Evolutionary conservation across 2,888 invertebrate species (phyloP), one percentile per base, ranked within the genome.

Genomic region (Lymantria dispar): DNA sequence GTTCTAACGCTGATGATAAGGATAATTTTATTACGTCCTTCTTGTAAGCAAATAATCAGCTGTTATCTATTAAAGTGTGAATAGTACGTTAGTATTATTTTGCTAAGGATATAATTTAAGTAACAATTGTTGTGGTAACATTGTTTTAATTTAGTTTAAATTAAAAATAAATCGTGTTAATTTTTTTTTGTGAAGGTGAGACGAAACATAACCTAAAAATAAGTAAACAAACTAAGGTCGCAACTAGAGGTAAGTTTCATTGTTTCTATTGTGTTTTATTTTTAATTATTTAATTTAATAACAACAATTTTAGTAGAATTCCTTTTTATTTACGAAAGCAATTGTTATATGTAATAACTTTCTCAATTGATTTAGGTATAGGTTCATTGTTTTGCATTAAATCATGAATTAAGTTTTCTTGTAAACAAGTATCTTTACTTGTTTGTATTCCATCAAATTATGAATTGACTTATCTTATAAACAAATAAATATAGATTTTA

Each of bases 181-280:
- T 43, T 45, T 45, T 38, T 54, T 22, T 53, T 45, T 52, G 43
- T 52, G 38, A 10, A 50, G 22, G 43, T 14, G 45, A 45, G 33
- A 42, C 46, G 43, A 54, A 58, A 68, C 60, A 64, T 76, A 76
- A 76, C 76, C 76, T 74, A 63, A 64, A 75, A 70, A 48, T 12
- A 51, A 57, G 55, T 68, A 64, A 68, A 66, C 56, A 71, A 64
- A 60, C 64, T 38, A 38, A 55, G 58, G 56, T 52, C 58, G 65
- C 68, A 67, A 63, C 22, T 22, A 5, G 2, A 22, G 22, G 22
- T 22, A 22, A 22, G 22, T 22, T 22, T 22, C 22, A 5, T 22
- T 22, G 22, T 22, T 22, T 22, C 22, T 3, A 3, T 22, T 22
- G 22, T 22, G 2, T 22, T 22, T 2, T 22, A 22, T 22, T 22